Percentiles rank a stretch among this genome's conserved stretches.
These are phyloP conservation scores for Callipepla californica DNA, from an alignment of 2,113 vertebrate species.

Conservation along the genomic window DNA sequence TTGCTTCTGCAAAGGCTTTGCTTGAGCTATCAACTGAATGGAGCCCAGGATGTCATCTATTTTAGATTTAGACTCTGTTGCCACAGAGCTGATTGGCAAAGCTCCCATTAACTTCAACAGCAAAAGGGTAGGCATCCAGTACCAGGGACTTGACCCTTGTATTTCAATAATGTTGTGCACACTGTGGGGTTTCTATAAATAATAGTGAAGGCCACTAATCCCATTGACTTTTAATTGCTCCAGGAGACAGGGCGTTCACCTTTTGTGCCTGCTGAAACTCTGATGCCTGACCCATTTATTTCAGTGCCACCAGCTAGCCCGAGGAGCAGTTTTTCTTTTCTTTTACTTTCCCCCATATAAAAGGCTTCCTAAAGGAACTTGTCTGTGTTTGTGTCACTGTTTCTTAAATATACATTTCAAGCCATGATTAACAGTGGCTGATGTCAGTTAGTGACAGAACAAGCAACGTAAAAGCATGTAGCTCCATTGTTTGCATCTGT, in stretches of 20 bases:
- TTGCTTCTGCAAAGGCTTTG: constrained; percentile 15
- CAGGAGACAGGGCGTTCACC: constrained; percentile 50
- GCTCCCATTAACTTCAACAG: constrained; percentile 52
- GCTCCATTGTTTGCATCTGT: constrained; percentile 55
- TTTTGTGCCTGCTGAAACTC: constrained; percentile 52
- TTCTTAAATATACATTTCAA: constrained; percentile 61
- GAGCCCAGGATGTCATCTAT: constrained; percentile 16
- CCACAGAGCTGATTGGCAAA: constrained; percentile 61
- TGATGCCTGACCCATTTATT: constrained; percentile 57
- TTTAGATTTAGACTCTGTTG: constrained; percentile 56
- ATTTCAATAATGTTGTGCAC: constrained; percentile 57
- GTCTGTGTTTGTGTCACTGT: constrained; percentile 52
- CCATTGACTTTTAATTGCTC: constrained; percentile 66
- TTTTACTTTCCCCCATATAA: constrained; percentile 14
- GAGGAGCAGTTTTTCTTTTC: constrained; percentile 36
- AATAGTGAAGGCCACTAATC: constrained; percentile 51
- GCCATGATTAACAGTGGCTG: constrained; percentile 49
- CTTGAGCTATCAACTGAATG: constrained; percentile 8
- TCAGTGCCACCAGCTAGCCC: constrained; percentile 35
- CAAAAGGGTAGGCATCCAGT: constrained; percentile 44
- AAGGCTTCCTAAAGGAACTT: constrained; percentile 47
- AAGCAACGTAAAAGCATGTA: constrained; percentile 54
- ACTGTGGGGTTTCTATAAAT: constrained; percentile 46
- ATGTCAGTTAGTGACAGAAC: constrained; percentile 67
- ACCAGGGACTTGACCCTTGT: constrained; percentile 48